Conservation (phyloP, 2,888 invertebrate species). For the Cerceris rybyensis region DNA sequence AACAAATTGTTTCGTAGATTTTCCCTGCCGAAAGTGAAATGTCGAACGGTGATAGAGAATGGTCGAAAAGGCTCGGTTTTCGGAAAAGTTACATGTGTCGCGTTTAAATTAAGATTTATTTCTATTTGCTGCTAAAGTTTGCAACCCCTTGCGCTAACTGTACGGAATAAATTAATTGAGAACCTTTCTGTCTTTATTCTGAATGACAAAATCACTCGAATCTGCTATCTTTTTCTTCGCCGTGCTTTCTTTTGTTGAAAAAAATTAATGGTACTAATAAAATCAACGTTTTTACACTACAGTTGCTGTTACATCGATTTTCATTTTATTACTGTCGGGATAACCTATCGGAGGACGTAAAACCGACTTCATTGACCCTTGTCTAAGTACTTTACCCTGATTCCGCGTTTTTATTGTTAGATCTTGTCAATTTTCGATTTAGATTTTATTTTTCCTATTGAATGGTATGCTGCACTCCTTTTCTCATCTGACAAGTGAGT, state of each 20-base stretch:
- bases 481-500: not conserved
- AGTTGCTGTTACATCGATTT: not conserved
- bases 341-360: constrained; percentile 16
- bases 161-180: not conserved
- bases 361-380: constrained; percentile 4
- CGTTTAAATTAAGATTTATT: no score
- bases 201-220: not conserved
- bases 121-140: no score
- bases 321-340: constrained; percentile 4
- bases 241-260: not conserved
- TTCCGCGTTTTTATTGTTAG: constrained; percentile 22
- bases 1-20: no score
- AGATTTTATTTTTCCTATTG: not conserved
- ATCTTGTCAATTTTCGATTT: constrained; percentile 26
- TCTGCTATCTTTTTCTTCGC: not conserved
- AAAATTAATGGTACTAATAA: constrained; percentile 3
- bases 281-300: constrained; percentile 4
- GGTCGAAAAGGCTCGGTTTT: no score
- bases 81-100: no score
- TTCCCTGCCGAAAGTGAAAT: no score
- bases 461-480: not conserved
- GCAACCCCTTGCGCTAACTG: no score
- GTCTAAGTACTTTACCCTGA: not conserved
- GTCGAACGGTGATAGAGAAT: no score
- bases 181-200: not conserved